Base-by-base conservation (phyloP, 2,888 invertebrate species). In the Callyntrura sp. region DNA sequence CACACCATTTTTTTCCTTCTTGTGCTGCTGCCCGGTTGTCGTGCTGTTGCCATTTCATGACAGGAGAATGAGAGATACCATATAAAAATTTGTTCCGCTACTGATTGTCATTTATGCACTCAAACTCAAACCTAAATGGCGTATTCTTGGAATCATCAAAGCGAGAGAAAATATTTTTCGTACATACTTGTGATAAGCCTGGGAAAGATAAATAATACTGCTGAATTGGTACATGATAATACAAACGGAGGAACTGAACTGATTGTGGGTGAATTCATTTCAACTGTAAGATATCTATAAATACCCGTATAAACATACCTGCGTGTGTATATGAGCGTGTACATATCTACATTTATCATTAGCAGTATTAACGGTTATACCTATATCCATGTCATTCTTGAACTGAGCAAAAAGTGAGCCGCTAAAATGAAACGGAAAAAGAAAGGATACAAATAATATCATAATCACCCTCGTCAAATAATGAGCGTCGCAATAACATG, bases 11-110 rank as follows among this genome's bases (percentile, higher is more conserved):
- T 79, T 57, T 23, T 76, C 51, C 48, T 48, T 28, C 57, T 48
- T 57, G 14, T 79, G 48, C 51, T 76, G 48, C 25, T 48, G 48
- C 35, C 8, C 48, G 17, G 11, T 55, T 57, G 70, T 17, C 65
- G 14, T 83, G 83, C 14, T 65, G 6, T 79, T 82, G 82, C 81
- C 81, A 82, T 88, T 88, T 88, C 88, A 88, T 88, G 88, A 84
- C 88, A 76, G 51, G 35, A 76, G 45, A 35, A 43, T 43, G 76
- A 88, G 25, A 81, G 88, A 88, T 88, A 68, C 88, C 88, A 78
- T 88, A 88, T 57, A 88, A 88, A 84, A 88, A 84, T 88, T 84
- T 78, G 88, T 88, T 84, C 84, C n/a, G 82, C 88, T 87, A 78
- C 78, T 78, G 78, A 78, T 51, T 78, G 78, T 55, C 78, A 14